phyloP scores from a whole-genome alignment of 2,113 vertebrate genomes.

The Bolborhynchus lineola region DNA sequence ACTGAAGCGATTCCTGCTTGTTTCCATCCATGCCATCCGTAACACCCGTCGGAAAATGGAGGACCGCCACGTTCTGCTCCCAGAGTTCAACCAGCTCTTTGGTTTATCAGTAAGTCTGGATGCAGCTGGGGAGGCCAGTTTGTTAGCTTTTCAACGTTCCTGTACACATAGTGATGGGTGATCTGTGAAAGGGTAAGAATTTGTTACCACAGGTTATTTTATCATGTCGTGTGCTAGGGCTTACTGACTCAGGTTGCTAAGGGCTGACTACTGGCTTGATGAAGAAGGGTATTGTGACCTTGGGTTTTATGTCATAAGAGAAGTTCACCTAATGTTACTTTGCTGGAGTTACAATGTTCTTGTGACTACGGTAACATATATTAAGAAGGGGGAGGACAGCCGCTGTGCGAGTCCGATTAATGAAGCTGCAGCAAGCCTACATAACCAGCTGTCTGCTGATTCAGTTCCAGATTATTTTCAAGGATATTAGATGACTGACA shows the following conservation, averaged over 20 bases:
- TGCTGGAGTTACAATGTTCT: background rate
- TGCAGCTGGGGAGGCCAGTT: background rate
- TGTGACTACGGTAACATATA: background rate
- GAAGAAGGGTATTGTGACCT: background rate
- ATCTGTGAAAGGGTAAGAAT: background rate
- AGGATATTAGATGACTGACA: background rate
- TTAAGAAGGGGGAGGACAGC: background rate
- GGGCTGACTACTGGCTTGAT: background rate
- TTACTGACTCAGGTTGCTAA: background rate
- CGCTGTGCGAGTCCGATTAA: background rate
- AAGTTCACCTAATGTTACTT: background rate
- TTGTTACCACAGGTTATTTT: background rate
- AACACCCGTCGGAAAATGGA: slow-evolving; percentile 95
- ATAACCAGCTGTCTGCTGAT: background rate
- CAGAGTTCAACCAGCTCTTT: slow-evolving; percentile 86
- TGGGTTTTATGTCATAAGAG: background rate
- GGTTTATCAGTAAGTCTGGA: slow-evolving; percentile 78
- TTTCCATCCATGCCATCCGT: slow-evolving; percentile 87
- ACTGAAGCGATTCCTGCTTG: slow-evolving; percentile 49
- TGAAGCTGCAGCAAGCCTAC: background rate
- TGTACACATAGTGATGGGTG: background rate
- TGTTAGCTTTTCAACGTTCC: background rate
- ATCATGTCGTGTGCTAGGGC: background rate
- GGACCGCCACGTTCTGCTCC: slow-evolving; percentile 85
- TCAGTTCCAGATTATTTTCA: background rate